Percentiles rank a stretch among this genome's conserved stretches.
These are phyloP conservation scores for Erebia epiphron DNA, from an alignment of 2,888 invertebrate genomes.

Conservation along the genomic window DNA sequence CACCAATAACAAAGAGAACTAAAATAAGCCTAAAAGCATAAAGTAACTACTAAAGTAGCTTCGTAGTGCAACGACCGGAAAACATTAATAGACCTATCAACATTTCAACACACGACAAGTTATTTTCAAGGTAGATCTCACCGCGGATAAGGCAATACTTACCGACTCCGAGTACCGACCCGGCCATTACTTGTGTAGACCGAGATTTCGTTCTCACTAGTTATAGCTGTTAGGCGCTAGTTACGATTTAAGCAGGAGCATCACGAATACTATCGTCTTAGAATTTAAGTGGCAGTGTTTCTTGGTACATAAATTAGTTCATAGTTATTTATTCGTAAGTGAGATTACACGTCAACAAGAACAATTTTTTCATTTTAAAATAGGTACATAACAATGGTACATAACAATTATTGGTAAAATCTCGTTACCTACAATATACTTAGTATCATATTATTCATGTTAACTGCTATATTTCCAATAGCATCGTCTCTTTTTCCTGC, in stretches of 20 bases:
- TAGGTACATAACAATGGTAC: too few relatives aligned
- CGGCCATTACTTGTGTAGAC: neutral
- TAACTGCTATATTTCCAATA: too few relatives aligned
- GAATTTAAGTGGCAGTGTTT: neutral
- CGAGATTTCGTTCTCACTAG: neutral
- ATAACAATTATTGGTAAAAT: neutral
- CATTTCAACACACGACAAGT: slow-evolving; percentile 22
- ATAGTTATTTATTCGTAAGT: too few relatives aligned
- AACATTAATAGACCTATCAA: slow-evolving; percentile 31
- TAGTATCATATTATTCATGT: neutral
- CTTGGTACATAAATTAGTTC: neutral
- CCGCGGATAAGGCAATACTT: slow-evolving; percentile 23
- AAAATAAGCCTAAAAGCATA: neutral
- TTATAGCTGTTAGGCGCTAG: neutral
- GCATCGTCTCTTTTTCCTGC: too few relatives aligned
- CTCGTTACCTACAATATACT: too few relatives aligned
- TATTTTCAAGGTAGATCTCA: slow-evolving; percentile 24
- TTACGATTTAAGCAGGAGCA: neutral
- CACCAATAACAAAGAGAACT: too few relatives aligned
- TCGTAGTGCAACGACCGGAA: slow-evolving; percentile 33
- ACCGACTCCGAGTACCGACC: neutral
- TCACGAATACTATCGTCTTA: neutral
- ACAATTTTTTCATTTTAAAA: too few relatives aligned
- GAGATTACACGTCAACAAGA: too few relatives aligned
- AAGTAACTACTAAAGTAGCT: slow-evolving; percentile 14